Evolutionary conservation across 2,113 vertebrate species (phyloP), one percentile per base, ranked within the genome.

Genomic region (Cheirogaleus medius): DNA sequence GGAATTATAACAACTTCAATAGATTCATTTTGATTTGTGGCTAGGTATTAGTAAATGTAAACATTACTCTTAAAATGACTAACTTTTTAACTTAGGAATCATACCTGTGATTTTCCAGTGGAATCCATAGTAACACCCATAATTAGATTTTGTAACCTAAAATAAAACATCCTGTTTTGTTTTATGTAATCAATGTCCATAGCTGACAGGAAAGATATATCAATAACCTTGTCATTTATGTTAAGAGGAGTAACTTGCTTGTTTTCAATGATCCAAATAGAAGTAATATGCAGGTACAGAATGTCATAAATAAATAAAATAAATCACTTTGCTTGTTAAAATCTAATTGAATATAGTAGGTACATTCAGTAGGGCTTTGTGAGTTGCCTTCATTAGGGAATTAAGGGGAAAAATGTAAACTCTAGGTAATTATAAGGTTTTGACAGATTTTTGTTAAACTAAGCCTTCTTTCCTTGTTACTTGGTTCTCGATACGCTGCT

Each of bases 181-280:
- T 89, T 94, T 87, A 83, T 86, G 32, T 94, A 91, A 91, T 58
- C 25, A 74, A 37, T 74, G 25, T 93, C 64, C 91, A 34, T 89
- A 94, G 80, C 37, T 78, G 88, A 84, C n/a, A 83, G 37, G 3
- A 82, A 13, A 49, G n/a, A 81, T 32, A 81, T 39, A 56, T 83
- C 52, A 87, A 29, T 88, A 77, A 54, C 7, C 4, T 86, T 83
- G n/a, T 83, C 27, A 69, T 86, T 29, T 42, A 58, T 77, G 9
- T 60, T 90, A 27, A 95, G 91, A 88, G 82, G 44, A 66, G 71
- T 87, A 34, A 52, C 23, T 84, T 91, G 37, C n/a, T 83, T 93
- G 5, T 89, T 95, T 86, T 63, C 39, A 54, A 23, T 39, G 32
- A 68, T 91, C 32, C 29, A 96, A 37, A 73, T 32, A 77, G 18